phyloP scores from a whole-genome alignment of 2,113 vertebrate genomes.

The Pampusana beccarii region DNA sequence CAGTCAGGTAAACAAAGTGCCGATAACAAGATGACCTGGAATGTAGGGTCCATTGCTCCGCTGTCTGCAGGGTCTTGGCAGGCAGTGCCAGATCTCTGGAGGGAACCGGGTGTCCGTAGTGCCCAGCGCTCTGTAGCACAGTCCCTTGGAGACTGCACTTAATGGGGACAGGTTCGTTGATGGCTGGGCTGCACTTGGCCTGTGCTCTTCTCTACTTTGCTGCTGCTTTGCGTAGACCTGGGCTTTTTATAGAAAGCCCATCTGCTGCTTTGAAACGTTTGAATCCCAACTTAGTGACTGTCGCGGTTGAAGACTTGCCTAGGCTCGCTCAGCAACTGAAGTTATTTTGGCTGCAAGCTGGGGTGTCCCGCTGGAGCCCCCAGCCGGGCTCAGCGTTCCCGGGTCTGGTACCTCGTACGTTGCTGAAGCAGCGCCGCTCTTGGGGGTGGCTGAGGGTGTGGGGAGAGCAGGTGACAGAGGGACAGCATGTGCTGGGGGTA shows the following conservation, averaged over 20 bases:
- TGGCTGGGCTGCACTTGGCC: not conserved
- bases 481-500: not conserved
- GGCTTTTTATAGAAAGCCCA: conserved; percentile 2
- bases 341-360: not conserved
- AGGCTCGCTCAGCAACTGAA: not conserved
- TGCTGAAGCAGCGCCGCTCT: not conserved
- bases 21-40: not conserved
- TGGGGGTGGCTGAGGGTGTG: not conserved
- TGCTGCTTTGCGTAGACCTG: not conserved
- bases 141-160: rapidly evolving
- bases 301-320: not conserved
- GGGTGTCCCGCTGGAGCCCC: not conserved
- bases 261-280: not conserved
- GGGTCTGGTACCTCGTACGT: not conserved
- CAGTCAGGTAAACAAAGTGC: not conserved
- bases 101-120: rapidly evolving
- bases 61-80: not conserved
- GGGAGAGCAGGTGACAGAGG: not conserved
- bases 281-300: not conserved
- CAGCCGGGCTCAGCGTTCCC: not conserved
- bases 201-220: not conserved
- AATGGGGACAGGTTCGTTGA: rapidly evolving
- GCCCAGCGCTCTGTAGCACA: not conserved
- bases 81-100: not conserved
- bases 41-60: not conserved